Evolutionary conservation across 2,113 vertebrate species (phyloP).

Genomic region (Hippopotamus amphibius): DNA sequence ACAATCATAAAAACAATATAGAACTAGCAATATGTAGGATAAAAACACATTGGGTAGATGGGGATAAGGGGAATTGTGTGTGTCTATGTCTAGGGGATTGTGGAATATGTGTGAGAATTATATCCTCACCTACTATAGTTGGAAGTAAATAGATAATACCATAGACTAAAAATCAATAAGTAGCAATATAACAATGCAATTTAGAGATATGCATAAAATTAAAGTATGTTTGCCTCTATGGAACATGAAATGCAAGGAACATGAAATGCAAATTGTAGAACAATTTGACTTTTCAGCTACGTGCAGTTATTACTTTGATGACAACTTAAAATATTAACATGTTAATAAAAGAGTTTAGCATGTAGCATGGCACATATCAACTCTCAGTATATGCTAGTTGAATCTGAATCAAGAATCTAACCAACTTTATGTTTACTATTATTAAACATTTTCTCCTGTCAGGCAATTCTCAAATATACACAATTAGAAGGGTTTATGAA

Average conservation of each 20-base stretch:
- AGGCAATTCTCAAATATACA: neutral
- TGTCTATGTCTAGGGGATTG: neutral
- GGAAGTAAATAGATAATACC: neutral
- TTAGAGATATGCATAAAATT: neutral
- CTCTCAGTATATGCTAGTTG: neutral
- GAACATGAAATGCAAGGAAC: neutral
- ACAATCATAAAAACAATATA: neutral
- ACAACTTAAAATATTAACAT: neutral
- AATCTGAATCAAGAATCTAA: neutral
- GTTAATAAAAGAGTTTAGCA: neutral
- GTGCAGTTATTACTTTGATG: neutral
- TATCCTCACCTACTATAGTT: neutral
- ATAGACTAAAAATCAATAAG: neutral
- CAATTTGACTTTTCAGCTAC: slow-evolving; percentile 43
- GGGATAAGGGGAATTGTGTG: neutral
- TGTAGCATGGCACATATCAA: neutral
- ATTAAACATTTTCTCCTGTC: neutral
- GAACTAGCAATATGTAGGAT: neutral
- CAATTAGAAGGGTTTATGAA: neutral
- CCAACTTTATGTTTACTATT: neutral
- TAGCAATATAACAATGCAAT: neutral
- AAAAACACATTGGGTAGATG: neutral
- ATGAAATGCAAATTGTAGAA: neutral
- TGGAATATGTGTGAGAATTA: neutral
- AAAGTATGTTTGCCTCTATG: neutral